These are phyloP conservation scores for Amblyornis subalaris DNA, from an alignment of 2,113 vertebrate genomes.

Conservation along the genomic window DNA sequence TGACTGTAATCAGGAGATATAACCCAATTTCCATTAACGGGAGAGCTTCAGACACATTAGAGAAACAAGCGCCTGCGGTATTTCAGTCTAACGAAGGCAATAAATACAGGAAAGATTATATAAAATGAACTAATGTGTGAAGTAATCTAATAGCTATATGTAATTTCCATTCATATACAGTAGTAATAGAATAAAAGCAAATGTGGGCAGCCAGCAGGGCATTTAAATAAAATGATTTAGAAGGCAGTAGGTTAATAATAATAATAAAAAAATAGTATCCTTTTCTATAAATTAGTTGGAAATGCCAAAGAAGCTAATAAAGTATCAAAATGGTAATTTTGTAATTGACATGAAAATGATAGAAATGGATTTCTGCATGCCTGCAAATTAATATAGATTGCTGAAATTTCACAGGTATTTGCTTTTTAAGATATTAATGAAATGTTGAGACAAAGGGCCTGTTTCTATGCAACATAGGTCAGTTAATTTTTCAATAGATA, in stretches of 20 bases:
- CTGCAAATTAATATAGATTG: slow-evolving; percentile 1
- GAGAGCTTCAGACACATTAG: slow-evolving; percentile 13
- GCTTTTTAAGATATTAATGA: neutral
- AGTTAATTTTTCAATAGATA: neutral
- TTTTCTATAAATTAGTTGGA: slow-evolving; percentile 30
- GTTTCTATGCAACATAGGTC: neutral
- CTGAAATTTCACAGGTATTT: neutral
- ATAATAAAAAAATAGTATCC: neutral
- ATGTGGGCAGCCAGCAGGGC: slow-evolving; percentile 3
- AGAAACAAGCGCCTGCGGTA: slow-evolving; percentile 38
- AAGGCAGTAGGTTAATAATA: slow-evolving; percentile 42
- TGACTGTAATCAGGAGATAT: slow-evolving; percentile 6
- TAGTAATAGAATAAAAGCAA: slow-evolving; percentile 43
- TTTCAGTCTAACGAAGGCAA: slow-evolving; percentile 33
- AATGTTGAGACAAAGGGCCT: neutral
- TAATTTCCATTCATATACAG: slow-evolving; percentile 34
- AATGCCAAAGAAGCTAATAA: slow-evolving; percentile 27
- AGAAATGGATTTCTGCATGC: neutral
- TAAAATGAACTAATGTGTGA: slow-evolving; percentile 47
- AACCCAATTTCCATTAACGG: slow-evolving; percentile 8
- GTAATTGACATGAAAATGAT: slow-evolving; percentile 21
- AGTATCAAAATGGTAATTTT: slow-evolving; percentile 28
- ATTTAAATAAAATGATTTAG: slow-evolving; percentile 37
- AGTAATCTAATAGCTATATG: slow-evolving; percentile 33
- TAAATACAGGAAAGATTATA: slow-evolving; percentile 47